Evolutionary conservation across 2,797 vertebrate genomes (phyloP).

Genomic region (Propithecus deckenii): DNA sequence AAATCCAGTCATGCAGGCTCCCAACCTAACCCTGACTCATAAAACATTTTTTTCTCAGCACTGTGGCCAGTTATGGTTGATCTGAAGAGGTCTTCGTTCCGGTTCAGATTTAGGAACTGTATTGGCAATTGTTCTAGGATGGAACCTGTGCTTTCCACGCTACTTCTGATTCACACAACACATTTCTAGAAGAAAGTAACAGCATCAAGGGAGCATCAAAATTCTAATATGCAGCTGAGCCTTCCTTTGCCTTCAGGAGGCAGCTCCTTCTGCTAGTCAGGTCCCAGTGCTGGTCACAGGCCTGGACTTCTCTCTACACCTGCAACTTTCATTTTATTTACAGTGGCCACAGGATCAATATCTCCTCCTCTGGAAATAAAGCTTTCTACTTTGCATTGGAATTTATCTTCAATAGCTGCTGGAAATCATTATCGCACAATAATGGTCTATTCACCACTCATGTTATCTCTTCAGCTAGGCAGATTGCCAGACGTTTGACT

Average conservation of each 20-base stretch:
- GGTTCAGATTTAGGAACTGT: neutral
- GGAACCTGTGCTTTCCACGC: neutral
- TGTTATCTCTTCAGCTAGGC: slow-evolving; percentile 67
- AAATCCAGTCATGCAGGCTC: neutral
- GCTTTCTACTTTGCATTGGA: slow-evolving; percentile 64
- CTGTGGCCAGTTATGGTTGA: neutral
- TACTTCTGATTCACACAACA: neutral
- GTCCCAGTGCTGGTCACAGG: neutral
- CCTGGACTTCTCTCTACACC: neutral
- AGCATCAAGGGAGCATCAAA: neutral
- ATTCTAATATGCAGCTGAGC: neutral
- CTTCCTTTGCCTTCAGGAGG: neutral
- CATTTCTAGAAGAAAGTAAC: neutral
- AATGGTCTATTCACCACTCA: slow-evolving; percentile 63
- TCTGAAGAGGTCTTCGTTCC: neutral
- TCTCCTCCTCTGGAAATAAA: slow-evolving; percentile 61
- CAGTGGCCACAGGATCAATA: slow-evolving; percentile 59
- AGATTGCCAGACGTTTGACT: slow-evolving; percentile 73
- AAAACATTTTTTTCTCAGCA: neutral
- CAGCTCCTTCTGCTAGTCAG: neutral
- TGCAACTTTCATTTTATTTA: slow-evolving; percentile 55
- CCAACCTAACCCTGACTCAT: neutral
- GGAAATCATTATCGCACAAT: slow-evolving; percentile 66
- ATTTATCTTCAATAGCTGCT: slow-evolving; percentile 72
- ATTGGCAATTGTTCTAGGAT: neutral